phyloP scores from a whole-genome alignment of 2,888 invertebrate genomes.

The Nephrocerus scutellatus region DNA sequence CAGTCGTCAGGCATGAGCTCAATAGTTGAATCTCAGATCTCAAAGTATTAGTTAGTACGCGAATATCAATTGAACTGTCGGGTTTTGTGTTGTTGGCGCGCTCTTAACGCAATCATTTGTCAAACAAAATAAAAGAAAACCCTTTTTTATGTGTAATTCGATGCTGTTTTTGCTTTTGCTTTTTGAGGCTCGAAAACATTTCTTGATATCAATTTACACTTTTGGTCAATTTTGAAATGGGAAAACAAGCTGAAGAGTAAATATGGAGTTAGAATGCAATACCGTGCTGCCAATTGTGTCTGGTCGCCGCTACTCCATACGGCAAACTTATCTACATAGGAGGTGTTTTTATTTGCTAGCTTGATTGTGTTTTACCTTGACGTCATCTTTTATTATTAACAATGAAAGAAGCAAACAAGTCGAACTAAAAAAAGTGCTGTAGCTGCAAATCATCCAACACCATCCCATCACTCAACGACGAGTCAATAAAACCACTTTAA shows the following conservation, averaged over 20 bases:
- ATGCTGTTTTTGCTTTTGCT: too few species aligned
- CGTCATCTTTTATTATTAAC: constrained; percentile 30
- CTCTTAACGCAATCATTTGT: constrained; percentile 11
- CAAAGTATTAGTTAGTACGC: constrained; percentile 32
- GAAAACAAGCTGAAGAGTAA: too few species aligned
- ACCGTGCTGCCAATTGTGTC: not conserved
- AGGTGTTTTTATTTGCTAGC: too few species aligned
- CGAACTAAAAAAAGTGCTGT: constrained; percentile 10
- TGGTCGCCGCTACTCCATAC: too few species aligned
- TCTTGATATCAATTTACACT: too few species aligned
- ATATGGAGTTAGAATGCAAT: too few species aligned
- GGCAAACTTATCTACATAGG: too few species aligned
- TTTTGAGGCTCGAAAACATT: too few species aligned
- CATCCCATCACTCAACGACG: constrained; percentile 2
- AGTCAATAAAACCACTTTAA: not conserved
- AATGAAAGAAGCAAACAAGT: constrained; percentile 1
- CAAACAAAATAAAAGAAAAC: too few species aligned
- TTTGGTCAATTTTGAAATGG: too few species aligned
- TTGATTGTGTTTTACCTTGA: constrained; percentile 32
- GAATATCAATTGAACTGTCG: constrained; percentile 37
- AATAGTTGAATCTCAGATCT: constrained; percentile 20
- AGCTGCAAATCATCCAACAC: constrained; percentile 10
- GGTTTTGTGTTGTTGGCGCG: constrained; percentile 11
- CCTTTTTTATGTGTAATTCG: too few species aligned
- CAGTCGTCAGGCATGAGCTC: too few species aligned